These are phyloP conservation scores for Epinotia brunnichana DNA, from an alignment of 2,888 invertebrate species.

Conservation along the genomic window DNA sequence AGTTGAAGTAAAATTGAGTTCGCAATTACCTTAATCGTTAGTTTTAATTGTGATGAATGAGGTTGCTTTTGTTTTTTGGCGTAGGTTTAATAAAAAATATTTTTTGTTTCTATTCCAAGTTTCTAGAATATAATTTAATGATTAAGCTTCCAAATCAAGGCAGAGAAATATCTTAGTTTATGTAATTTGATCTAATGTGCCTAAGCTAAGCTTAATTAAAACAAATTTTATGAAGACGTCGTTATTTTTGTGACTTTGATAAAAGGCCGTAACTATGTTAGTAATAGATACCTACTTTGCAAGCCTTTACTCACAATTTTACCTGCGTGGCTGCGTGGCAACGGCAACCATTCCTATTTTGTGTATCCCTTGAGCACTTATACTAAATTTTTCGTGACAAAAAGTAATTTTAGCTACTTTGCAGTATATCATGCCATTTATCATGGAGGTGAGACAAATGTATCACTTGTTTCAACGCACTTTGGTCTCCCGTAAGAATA, in stretches of 20 bases:
- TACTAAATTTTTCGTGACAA: neutral
- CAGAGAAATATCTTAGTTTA: neutral
- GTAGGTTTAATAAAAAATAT: neutral
- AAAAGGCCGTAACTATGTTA: neutral
- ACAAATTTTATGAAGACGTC: neutral
- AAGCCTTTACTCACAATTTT: neutral
- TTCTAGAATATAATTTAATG: neutral
- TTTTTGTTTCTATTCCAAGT: neutral
- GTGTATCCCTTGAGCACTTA: conserved; percentile 1
- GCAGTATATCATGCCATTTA: neutral
- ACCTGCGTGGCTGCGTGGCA: neutral
- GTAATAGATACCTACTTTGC: neutral
- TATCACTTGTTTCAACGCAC: conserved; percentile 2
- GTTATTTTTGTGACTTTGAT: neutral
- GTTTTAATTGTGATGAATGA: conserved; percentile 33
- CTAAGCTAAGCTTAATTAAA: neutral
- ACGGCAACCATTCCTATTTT: neutral
- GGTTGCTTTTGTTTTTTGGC: neutral
- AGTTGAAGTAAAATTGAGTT: conserved; percentile 28
- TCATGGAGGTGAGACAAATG: conserved; percentile 4
- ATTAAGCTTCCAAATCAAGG: neutral
- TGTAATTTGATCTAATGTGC: too few species aligned
- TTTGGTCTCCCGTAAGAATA: neutral
- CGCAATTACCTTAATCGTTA: conserved; percentile 21
- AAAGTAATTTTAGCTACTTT: conserved; percentile 4